Base-by-base conservation (phyloP, 2,113 vertebrate genomes). In the Leuciscus idus region DNA sequence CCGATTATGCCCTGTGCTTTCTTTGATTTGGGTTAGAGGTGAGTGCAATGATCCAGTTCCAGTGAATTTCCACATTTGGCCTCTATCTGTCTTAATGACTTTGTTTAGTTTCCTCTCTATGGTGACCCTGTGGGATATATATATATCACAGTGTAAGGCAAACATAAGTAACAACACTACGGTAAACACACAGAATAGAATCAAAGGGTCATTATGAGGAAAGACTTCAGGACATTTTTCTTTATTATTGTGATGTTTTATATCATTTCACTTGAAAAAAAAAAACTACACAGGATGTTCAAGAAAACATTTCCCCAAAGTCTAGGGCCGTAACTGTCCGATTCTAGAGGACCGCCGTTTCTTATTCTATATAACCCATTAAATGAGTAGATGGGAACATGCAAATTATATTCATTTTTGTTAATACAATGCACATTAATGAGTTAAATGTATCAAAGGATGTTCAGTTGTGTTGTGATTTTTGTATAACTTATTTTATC, bases 11-110 rank as follows among this genome's bases (percentile, higher is more conserved):
- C 26, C 4, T 78, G 64, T 30, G 74, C 39, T 73, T 26, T 74
- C 86, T 80, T 83, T 87, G 82, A 87, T 84, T 84, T 85, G 78
- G 78, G 79, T 85, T 80, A 73, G 62, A 43, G 83, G 62, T 85
- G 43, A 80, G 75, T 62, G 64, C 36, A 13, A 39, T 70, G 23
- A 46, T 75, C 39, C 36, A 61, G 13, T 75, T 75, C 43, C 43
- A 74, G 68, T 43, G 81, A 66, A 84, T 70, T 62, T 55, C 17
- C 62, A 79, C 50, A 78, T 87, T 74, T 77, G 33, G 61, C 74
- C 85, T 23, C 52, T 48, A 52, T 75, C 57, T 59, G 43, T 81
- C 50, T 55, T 81, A 85, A 79, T 28, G 48, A 28, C 72, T 21
- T 57, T 82, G 73, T 85, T 74, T 73, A 87, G 39, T 73, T 85